Evolutionary conservation across 2,888 invertebrate genomes (phyloP).

Genomic region (Drosophila mimica): DNA sequence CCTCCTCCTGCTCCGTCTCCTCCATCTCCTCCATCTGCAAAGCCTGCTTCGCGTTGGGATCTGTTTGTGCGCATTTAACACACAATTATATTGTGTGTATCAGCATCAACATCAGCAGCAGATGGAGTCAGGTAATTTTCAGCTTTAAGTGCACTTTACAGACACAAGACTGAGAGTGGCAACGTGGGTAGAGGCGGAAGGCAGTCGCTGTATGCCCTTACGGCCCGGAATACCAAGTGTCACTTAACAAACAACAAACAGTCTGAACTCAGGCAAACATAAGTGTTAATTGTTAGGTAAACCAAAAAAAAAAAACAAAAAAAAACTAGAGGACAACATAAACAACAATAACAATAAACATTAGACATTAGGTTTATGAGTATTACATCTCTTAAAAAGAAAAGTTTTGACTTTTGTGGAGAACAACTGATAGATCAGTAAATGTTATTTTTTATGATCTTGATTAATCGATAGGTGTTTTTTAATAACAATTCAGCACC

Average conservation of each 20-base stretch:
- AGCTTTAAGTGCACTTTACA: constrained; percentile 59
- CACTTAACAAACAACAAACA: constrained; percentile 31
- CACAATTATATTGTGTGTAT: constrained; percentile 64
- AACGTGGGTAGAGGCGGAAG: background rate
- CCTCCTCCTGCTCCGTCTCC: background rate
- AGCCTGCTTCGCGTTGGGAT: constrained; percentile 3
- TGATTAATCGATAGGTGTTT: background rate
- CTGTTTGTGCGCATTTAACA: constrained; percentile 66
- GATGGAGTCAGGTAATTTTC: constrained; percentile 71
- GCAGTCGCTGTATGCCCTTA: constrained; percentile 34
- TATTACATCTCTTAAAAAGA: constrained; percentile 12
- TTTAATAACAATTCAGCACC: background rate
- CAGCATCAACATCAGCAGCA: background rate
- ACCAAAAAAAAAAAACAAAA: constrained; percentile 14
- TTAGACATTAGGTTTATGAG: constrained; percentile 20
- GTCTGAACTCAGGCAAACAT: constrained; percentile 37
- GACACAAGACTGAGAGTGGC: background rate
- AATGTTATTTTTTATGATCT: background rate
- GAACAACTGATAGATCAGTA: background rate
- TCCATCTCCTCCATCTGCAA: background rate
- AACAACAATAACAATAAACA: constrained; percentile 9
- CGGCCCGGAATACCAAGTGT: constrained; percentile 14
- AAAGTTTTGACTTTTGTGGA: background rate
- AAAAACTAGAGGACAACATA: background rate
- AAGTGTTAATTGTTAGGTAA: constrained; percentile 59